Conservation (phyloP, 2,113 vertebrate species). For the Cyprinodon variegatus region DNA sequence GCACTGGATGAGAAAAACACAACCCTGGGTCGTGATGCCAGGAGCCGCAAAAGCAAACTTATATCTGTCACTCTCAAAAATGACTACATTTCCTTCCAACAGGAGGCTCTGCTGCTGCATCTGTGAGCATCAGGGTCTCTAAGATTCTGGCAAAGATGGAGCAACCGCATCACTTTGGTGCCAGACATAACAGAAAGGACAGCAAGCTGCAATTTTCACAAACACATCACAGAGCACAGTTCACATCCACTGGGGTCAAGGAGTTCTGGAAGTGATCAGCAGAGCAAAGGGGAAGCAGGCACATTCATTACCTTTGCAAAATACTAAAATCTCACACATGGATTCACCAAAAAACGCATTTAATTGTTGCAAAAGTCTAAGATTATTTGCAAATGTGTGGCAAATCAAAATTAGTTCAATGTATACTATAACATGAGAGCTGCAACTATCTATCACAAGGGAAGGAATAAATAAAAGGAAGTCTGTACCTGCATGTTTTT, state of each 20-base stretch:
- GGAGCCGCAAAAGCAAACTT: conserved; percentile 66
- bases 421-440: neutral
- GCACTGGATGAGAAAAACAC: conserved; percentile 65
- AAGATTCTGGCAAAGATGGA: conserved; percentile 49
- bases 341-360: neutral
- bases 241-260: conserved; percentile 41
- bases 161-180: conserved; percentile 58
- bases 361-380: neutral
- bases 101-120: conserved; percentile 6
- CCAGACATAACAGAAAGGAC: conserved; percentile 72
- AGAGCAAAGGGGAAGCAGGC: conserved; percentile 28
- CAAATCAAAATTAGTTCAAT: neutral
- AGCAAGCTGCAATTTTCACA: conserved; percentile 52
- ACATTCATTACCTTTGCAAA: conserved; percentile 40
- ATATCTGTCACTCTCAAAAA: conserved; percentile 58
- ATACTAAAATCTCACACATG: conserved; percentile 10
- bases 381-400: neutral
- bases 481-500: conserved; percentile 77
- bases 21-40: conserved; percentile 60
- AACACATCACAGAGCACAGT: conserved; percentile 50
- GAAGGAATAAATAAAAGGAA: neutral
- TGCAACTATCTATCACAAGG: neutral
- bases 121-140: conserved; percentile 36
- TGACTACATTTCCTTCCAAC: conserved; percentile 61
- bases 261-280: conserved; percentile 45